Conservation (phyloP, 2,797 vertebrate genomes). For the Garrulus glandarius region DNA sequence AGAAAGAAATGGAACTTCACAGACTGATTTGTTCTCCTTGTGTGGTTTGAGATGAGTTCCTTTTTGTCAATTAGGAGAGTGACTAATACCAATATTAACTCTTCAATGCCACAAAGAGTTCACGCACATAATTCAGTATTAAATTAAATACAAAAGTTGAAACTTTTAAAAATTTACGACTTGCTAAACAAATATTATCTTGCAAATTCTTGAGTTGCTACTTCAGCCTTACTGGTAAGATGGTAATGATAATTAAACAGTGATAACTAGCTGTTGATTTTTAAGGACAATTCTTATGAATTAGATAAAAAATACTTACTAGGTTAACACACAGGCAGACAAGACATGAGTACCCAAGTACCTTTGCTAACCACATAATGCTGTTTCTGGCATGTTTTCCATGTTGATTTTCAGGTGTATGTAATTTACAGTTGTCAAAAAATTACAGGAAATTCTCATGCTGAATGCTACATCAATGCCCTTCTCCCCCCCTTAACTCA, state of each 20-base stretch:
- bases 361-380: not conserved
- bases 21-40: not conserved
- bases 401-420: not conserved
- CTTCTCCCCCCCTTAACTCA: conserved; percentile 6
- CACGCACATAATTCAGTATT: not conserved
- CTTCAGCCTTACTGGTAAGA: not conserved
- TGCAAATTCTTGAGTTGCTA: not conserved
- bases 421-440: not conserved
- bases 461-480: not conserved
- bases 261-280: not conserved
- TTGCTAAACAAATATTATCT: not conserved
- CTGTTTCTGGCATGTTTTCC: not conserved
- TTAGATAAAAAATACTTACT: not conserved
- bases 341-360: not conserved
- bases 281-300: not conserved
- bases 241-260: not conserved
- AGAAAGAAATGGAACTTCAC: not conserved
- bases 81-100: not conserved
- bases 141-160: not conserved
- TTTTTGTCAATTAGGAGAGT: not conserved
- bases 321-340: not conserved
- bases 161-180: not conserved
- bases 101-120: not conserved
- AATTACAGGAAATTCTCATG: not conserved
- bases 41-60: not conserved